Percentiles rank a stretch among this genome's conserved stretches.
phyloP scores from a whole-genome alignment of 2,113 vertebrate genomes.

The Prietella phreatophila region DNA sequence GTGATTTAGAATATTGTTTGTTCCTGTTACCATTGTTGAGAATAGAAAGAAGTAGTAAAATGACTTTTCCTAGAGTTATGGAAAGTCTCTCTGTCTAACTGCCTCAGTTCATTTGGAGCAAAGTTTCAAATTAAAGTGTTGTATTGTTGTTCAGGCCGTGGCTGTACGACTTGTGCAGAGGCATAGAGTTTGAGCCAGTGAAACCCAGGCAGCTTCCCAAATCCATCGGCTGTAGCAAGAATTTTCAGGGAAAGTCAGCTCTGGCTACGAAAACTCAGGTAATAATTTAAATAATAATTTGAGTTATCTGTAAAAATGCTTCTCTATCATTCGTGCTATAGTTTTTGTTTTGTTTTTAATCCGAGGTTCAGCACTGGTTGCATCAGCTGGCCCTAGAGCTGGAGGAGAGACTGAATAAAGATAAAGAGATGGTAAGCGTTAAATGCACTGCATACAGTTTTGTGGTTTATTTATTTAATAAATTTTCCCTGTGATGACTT shows the following conservation, averaged over 20 bases:
- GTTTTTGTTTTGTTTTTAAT: not conserved
- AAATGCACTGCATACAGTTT: not conserved
- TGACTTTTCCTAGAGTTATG: not conserved
- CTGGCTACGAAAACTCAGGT: conserved; percentile 85
- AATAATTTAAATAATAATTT: conserved; percentile 11
- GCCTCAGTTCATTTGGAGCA: not conserved
- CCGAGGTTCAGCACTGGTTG: conserved; percentile 91
- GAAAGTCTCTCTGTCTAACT: not conserved
- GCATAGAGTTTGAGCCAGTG: conserved; percentile 92
- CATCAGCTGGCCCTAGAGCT: conserved; percentile 89
- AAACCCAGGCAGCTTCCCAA: conserved; percentile 88
- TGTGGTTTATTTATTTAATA: not conserved
- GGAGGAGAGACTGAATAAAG: conserved; percentile 89
- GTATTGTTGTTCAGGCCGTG: conserved; percentile 75
- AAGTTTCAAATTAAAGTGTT: not conserved
- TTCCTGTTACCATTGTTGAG: not conserved
- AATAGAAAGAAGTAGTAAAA: no score
- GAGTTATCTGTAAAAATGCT: not conserved
- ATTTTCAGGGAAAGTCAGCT: conserved; percentile 84
- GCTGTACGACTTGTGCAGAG: conserved; percentile 90
- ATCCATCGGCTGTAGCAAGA: conserved; percentile 95
- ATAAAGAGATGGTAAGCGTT: conserved; percentile 80
- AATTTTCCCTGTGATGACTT: not conserved
- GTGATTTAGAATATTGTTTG: not conserved
- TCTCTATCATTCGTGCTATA: not conserved